Conservation (phyloP, 1,140 invertebrate species). For the Rhyzopertha dominica region DNA sequence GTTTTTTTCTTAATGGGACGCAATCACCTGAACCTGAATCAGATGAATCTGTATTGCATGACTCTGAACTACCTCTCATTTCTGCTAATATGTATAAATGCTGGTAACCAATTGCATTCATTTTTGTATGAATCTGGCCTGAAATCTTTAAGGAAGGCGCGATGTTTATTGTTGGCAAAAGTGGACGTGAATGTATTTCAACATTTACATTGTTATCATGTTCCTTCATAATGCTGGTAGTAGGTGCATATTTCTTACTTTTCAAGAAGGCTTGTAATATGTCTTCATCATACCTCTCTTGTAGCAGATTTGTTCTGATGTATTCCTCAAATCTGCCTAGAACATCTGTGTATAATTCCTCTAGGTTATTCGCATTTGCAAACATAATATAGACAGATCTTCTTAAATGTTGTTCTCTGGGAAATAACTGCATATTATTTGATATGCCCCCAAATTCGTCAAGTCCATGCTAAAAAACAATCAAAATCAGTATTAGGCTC, state of each 20-base stretch:
- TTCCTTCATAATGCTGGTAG: too few relatives aligned
- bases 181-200: slow-evolving; percentile 8
- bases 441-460: too few relatives aligned
- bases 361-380: slow-evolving; percentile 11
- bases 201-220: slow-evolving; percentile 6
- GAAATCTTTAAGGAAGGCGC: slow-evolving; percentile 9
- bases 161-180: slow-evolving; percentile 11
- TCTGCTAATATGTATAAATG: slow-evolving; percentile 7
- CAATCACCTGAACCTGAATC: slow-evolving; percentile 5
- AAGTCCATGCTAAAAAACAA: too few relatives aligned
- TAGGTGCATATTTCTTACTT: slow-evolving; percentile 5
- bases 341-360: slow-evolving; percentile 5
- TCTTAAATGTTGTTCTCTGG: too few relatives aligned
- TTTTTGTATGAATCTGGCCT: slow-evolving; percentile 11
- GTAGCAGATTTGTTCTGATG: slow-evolving; percentile 3
- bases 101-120: slow-evolving; percentile 11
- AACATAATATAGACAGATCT: too few relatives aligned
- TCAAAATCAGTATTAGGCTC: too few relatives aligned
- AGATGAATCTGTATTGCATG: slow-evolving; percentile 1
- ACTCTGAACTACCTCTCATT: not conserved
- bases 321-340: slow-evolving; percentile 5
- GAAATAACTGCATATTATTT: too few relatives aligned
- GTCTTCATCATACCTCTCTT: slow-evolving; percentile 5
- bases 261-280: slow-evolving; percentile 10
- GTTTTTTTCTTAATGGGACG: slow-evolving; percentile 11